Base-by-base conservation (phyloP, 2,888 invertebrate genomes). In the Arge pagana region DNA sequence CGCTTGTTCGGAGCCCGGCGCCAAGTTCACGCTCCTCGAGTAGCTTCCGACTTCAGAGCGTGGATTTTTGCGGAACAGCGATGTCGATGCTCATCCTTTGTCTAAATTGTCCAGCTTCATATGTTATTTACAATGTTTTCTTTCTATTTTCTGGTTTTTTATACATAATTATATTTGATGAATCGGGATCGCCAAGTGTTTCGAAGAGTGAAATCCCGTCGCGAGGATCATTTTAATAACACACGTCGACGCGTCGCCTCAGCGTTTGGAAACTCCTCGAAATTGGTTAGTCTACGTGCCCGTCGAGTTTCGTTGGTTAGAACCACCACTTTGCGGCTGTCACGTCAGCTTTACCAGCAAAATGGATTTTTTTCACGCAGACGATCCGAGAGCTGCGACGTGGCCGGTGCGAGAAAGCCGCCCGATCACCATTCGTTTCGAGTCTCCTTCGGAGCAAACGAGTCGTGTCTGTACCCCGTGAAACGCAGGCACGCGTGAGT, bases 31-130 rank as follows among this genome's bases (percentile, higher is more conserved):
- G 30, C 33, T 18, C 40, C 28, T 63, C 54, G 53, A 59, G 45
- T 56, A 48, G 50, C 54, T 57, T 37, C 54, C 49, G 65, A 71
- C 66, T 61, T 70, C 68, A 67, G 55, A 53, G 4, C 5, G 15
- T 26, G 4, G 13, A 41, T 15, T n/a, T 18, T 6, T 16, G 19
- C n/a, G 11, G n/a, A 33, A 11, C 49, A 55, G 51, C 51, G 40
- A 42, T 35, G 43, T 52, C 52, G 51, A 53, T 52, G 33, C 57
- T 33, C 15, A 67, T 65, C 65, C 69, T 64, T 70, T 68, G 71
- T 71, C 71, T 64, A 69, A 71, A 72, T 71, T 67, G 50, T 43
- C 40, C 43, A 53, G 51, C 54, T 61, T 61, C 59, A 55, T 57
- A 58, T 60, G 59, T 62, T 60, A 60, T 63, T 61, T 63, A 35